Percentiles rank a stretch among this genome's conserved stretches.
These are phyloP conservation scores for Ia io DNA, from an alignment of 2,113 vertebrate genomes.

Conservation along the genomic window DNA sequence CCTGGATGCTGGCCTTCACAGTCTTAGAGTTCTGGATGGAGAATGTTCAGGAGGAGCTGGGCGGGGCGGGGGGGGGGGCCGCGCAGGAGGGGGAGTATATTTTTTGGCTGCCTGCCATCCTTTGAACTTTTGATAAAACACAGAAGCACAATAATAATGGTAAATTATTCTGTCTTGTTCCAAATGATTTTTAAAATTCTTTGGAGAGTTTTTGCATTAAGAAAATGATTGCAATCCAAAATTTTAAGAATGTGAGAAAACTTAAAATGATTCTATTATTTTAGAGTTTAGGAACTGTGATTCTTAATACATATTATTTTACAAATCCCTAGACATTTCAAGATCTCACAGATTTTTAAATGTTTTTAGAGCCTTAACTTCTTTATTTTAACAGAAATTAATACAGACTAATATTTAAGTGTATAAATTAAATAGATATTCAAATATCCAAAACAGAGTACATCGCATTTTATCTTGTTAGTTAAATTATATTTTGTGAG, in stretches of 20 bases:
- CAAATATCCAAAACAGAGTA: not conserved
- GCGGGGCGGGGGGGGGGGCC: fast-evolving
- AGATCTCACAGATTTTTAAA: not conserved
- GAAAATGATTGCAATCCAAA: conserved; percentile 59
- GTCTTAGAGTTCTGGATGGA: not conserved
- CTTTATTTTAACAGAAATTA: conserved; percentile 66
- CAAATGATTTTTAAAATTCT: conserved; percentile 58
- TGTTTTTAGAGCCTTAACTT: not conserved
- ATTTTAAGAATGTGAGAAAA: conserved; percentile 51
- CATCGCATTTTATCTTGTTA: conserved; percentile 5
- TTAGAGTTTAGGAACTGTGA: conserved; percentile 61
- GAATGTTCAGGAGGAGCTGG: not conserved
- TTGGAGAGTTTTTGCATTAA: conserved; percentile 57
- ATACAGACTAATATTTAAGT: not conserved
- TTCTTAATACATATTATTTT: conserved; percentile 43
- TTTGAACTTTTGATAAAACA: conserved; percentile 57
- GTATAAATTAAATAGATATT: not conserved
- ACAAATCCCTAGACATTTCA: conserved; percentile 59
- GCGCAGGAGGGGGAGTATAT: not conserved
- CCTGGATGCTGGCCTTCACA: not conserved
- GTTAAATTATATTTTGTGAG: not conserved
- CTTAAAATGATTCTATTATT: conserved; percentile 64
- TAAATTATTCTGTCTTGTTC: conserved; percentile 58
- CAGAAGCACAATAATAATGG: conserved; percentile 54
- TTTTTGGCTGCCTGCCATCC: conserved; percentile 51